These are phyloP conservation scores for Volucella zonaria DNA, from an alignment of 2,888 invertebrate genomes.

Conservation along the genomic window DNA sequence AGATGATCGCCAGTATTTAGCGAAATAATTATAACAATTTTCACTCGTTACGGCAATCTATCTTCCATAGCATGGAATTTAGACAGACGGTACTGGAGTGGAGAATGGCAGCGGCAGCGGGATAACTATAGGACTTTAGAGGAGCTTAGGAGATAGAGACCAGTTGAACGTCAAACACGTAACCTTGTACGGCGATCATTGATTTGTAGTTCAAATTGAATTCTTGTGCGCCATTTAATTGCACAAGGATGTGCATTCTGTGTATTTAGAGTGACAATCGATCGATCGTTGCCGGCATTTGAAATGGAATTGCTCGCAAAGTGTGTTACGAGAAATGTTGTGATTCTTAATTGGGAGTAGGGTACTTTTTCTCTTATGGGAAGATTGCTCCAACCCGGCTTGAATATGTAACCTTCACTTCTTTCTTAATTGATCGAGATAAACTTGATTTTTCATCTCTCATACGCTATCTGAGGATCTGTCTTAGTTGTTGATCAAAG, in stretches of 20 bases:
- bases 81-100: background rate
- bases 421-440: no score
- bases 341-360: background rate
- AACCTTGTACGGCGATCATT: constrained; percentile 71
- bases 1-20: constrained; percentile 72
- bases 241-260: constrained; percentile 71
- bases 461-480: no score
- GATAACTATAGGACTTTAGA: background rate
- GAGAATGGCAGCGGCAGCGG: no score
- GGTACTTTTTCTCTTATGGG: background rate
- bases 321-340: constrained; percentile 47
- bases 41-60: constrained; percentile 72
- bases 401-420: no score
- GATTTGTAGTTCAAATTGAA: constrained; percentile 70
- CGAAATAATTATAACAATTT: constrained; percentile 74
- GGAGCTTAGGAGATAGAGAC: constrained; percentile 12
- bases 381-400: no score
- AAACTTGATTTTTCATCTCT: no score
- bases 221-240: constrained; percentile 74
- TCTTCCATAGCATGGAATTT: constrained; percentile 52
- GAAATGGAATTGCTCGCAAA: constrained; percentile 44
- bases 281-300: constrained; percentile 42
- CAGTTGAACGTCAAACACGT: constrained; percentile 23
- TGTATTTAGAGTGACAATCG: constrained; percentile 48
- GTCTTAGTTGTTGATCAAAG: no score